Conservation (phyloP, 2,797 vertebrate genomes). For the Sphenodon punctatus region DNA sequence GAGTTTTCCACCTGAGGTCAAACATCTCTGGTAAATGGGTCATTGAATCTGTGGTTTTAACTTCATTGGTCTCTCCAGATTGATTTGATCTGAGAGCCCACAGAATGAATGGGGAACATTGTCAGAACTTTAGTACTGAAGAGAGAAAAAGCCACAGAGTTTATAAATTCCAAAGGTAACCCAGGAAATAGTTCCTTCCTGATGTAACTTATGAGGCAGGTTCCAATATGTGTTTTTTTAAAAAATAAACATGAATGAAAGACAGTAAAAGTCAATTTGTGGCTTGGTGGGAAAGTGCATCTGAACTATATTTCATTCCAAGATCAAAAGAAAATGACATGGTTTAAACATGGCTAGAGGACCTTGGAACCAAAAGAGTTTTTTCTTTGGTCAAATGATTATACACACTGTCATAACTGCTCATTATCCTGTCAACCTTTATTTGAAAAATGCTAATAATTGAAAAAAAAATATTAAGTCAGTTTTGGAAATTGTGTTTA, state of each 20-base stretch:
- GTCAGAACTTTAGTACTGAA: neutral
- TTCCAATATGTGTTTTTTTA: conserved; percentile 48
- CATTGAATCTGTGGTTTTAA: neutral
- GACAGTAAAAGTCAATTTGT: conserved; percentile 29
- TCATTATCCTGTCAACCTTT: neutral
- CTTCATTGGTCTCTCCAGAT: neutral
- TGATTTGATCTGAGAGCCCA: neutral
- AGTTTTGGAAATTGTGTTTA: neutral
- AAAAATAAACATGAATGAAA: conserved; percentile 50
- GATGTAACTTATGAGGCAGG: conserved; percentile 44
- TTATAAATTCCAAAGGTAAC: conserved; percentile 49
- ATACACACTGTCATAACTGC: neutral
- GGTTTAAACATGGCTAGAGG: neutral
- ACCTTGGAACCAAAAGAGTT: neutral
- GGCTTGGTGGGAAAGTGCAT: conserved; percentile 47
- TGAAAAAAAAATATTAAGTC: neutral
- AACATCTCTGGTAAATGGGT: neutral
- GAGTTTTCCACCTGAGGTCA: neutral
- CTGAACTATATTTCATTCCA: neutral
- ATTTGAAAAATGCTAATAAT: neutral
- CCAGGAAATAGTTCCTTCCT: conserved; percentile 53
- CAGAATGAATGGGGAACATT: fast-evolving
- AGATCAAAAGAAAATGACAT: neutral
- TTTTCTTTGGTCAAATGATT: neutral
- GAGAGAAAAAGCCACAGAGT: neutral